Conservation (phyloP, 2,797 vertebrate species). For the Scleropages formosus region DNA sequence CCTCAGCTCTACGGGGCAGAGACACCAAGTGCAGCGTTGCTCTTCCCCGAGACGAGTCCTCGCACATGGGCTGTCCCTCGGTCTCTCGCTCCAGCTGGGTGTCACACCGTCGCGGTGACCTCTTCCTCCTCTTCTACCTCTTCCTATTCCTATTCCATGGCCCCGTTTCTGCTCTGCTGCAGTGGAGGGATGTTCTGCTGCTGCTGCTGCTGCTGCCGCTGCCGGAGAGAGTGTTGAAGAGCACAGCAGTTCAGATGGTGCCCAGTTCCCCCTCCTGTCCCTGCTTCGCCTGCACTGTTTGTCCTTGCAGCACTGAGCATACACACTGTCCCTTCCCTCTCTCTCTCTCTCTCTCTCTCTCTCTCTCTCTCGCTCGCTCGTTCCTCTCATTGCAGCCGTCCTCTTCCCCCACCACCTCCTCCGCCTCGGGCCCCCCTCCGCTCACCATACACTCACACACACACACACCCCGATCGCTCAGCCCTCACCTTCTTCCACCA, state of each 20-base stretch:
- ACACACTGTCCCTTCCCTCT: constrained; percentile 41
- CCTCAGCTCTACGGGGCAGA: constrained; percentile 35
- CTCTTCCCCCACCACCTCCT: constrained; percentile 26
- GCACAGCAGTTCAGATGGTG: background rate
- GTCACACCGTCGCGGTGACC: constrained; percentile 31
- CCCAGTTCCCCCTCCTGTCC: constrained; percentile 27
- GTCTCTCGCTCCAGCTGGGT: constrained; percentile 32
- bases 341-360: constrained; percentile 35
- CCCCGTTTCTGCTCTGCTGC: constrained; percentile 31
- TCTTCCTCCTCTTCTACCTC: constrained; percentile 45
- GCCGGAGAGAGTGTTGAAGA: too few species aligned
- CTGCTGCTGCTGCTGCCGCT: too few species aligned
- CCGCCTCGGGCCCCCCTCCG: constrained; percentile 27
- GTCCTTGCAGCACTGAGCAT: constrained; percentile 51
- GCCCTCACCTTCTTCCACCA: constrained; percentile 18
- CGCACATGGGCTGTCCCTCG: constrained; percentile 23
- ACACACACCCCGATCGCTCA: constrained; percentile 33
- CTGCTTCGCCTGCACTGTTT: constrained; percentile 34
- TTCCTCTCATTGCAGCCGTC: constrained; percentile 15
- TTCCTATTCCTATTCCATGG: too few species aligned
- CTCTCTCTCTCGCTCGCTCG: constrained; percentile 36
- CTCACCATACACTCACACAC: constrained; percentile 31
- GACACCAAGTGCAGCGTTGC: too few species aligned
- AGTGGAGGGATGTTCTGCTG: background rate
- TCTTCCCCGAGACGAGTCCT: constrained; percentile 22